phyloP scores from a whole-genome alignment of 2,888 invertebrate genomes.

The Macrosoma leucophasiata region DNA sequence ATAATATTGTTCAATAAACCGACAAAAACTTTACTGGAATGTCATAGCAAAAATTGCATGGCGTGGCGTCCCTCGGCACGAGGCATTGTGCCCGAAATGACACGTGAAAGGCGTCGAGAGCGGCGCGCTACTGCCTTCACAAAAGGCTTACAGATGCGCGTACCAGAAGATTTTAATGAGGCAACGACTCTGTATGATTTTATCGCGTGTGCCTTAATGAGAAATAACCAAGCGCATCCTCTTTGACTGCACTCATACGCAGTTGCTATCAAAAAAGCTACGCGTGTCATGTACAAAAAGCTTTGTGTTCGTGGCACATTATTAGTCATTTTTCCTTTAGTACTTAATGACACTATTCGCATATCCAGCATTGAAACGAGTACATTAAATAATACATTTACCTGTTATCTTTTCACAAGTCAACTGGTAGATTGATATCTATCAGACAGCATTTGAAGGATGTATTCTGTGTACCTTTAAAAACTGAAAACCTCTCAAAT shows the following conservation, averaged over 20 bases:
- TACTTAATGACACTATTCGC: no score
- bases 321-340: no score
- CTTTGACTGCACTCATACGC: slow-evolving; percentile 59
- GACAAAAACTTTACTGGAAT: slow-evolving; percentile 54
- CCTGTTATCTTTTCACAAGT: no score
- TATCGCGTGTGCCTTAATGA: slow-evolving; percentile 72
- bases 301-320: no score
- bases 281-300: slow-evolving; percentile 26
- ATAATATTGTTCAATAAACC: slow-evolving; percentile 53
- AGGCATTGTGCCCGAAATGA: slow-evolving; percentile 71
- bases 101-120: slow-evolving; percentile 73
- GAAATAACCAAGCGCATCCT: slow-evolving; percentile 74
- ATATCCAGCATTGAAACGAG: no score
- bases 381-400: no score
- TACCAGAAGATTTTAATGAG: slow-evolving; percentile 76
- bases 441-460: no score
- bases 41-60: slow-evolving; percentile 59
- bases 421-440: no score
- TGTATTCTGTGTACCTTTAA: no score
- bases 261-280: slow-evolving; percentile 52
- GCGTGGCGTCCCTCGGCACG: slow-evolving; percentile 42
- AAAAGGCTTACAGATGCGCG: slow-evolving; percentile 75
- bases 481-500: no score
- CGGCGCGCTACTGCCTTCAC: slow-evolving; percentile 59
- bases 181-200: slow-evolving; percentile 75